A percentile compares a stretch with the other conserved stretches of the same genome.
Conservation (phyloP, 2,113 vertebrate species). For the Xenopus tropicalis region UCB_Xtro_10.0 CM004445.2:79330001-79330500, state of each 20-base stretch:
- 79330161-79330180: slow-evolving; percentile 55
- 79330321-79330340: slow-evolving; percentile 54
- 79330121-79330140: slow-evolving; percentile 16
- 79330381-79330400: slow-evolving; percentile 2
- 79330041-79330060: no score
- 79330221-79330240: slow-evolving; percentile 56
- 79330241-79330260: background rate
- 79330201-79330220: slow-evolving; percentile 55
- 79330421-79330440: background rate
- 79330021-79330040: no score
- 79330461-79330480: no score
- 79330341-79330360: slow-evolving; percentile 48
- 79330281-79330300: slow-evolving; percentile 51
- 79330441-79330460: no score
- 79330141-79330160: slow-evolving; percentile 42
- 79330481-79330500: no score
- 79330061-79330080: no score
- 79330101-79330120: slow-evolving; percentile 8
- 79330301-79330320: slow-evolving; percentile 51
- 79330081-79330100: slow-evolving; percentile 13
- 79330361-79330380: slow-evolving; percentile 47
- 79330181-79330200: slow-evolving; percentile 52
- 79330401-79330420: background rate
- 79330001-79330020: no score
- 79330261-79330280: no score